A percentile compares a stretch with the other conserved stretches of the same genome.
phyloP scores from a whole-genome alignment of 2,888 invertebrate genomes.

The Philaethria dido region DNA sequence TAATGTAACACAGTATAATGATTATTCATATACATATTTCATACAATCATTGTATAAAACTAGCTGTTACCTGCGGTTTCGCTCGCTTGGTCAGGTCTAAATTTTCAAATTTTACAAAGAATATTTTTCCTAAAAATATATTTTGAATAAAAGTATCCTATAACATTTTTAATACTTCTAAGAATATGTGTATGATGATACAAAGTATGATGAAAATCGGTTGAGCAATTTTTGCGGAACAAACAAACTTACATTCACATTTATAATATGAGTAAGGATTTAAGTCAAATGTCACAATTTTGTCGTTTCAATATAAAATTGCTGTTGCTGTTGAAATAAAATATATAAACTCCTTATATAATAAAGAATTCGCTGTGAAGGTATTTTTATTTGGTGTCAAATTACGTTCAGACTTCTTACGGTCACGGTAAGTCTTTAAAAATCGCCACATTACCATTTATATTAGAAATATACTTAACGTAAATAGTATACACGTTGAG shows the following conservation, averaged over 20 bases:
- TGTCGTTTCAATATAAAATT: background rate
- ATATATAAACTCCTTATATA: slow-evolving; percentile 39
- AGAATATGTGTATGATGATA: too few species aligned
- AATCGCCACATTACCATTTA: slow-evolving; percentile 74
- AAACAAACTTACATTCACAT: too few species aligned
- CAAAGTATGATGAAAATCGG: too few species aligned
- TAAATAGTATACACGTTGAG: slow-evolving; percentile 43
- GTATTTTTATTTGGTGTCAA: slow-evolving; percentile 44
- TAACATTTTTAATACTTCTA: too few species aligned
- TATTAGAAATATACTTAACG: slow-evolving; percentile 72
- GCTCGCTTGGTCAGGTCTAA: too few species aligned
- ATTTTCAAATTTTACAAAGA: too few species aligned
- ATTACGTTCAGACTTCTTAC: slow-evolving; percentile 42
- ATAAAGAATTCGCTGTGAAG: slow-evolving; percentile 39
- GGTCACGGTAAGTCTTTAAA: slow-evolving; percentile 57
- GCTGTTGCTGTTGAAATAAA: background rate
- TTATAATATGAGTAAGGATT: too few species aligned
- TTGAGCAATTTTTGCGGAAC: too few species aligned
- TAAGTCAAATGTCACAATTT: background rate
- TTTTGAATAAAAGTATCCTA: too few species aligned
- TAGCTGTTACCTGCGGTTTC: too few species aligned
- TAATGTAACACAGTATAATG: background rate
- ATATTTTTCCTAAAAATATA: too few species aligned
- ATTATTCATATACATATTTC: background rate
- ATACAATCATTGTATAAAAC: background rate